Evolutionary conservation across 2,888 invertebrate species (phyloP), one percentile per base, ranked within the genome.

Genomic region (Colostygia pectinataria): DNA sequence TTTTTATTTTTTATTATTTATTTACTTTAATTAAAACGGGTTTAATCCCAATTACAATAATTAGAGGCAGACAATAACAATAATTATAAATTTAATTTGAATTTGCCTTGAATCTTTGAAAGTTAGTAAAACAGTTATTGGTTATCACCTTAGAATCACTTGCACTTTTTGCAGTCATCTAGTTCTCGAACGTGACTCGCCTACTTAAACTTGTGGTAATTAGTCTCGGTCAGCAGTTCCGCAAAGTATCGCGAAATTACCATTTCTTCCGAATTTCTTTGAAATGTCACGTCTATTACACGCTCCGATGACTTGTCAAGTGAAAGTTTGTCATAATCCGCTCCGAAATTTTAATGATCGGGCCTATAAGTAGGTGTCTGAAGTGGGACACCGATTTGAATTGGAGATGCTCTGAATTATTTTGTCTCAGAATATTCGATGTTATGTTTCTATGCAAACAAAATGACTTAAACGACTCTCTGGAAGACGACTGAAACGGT

Each of bases 241-340:
- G 24, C 51, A 58, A 53, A 48, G 55, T 60, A 51, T 47, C 43
- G 51, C 59, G 33, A 61, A 63, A 65, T 66, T 65, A 59, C 41
- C 66, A 65, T 72, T 65, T 69, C 62, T 59, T 66, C 68, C 67
- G 65, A 71, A 74, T 76, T 72, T 59, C 65, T 61, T 61, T 68
- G 71, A 76, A 78, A 71, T 79, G 79, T 79, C 72, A 66, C 61
- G 57, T 59, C 60, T 48, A 70, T 73, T 73, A 71, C 69, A 54
- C 64, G 75, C 74, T 75, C 72, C 62, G 72, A 55, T 70, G 73
- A 58, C 37, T 63, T 51, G 61, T 34, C 53, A 43, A 74, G 75
- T 74, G 75, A 75, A 75, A 75, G 74, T 75, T 56, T 66, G 52
- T 46, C 57, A 45, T 57, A 53, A 66, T 53, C 44, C 37, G 50